Percentiles rank a stretch among this genome's conserved stretches.
phyloP scores from a whole-genome alignment of 1,140 invertebrate species.

The Drosophila athabasca region DNA sequence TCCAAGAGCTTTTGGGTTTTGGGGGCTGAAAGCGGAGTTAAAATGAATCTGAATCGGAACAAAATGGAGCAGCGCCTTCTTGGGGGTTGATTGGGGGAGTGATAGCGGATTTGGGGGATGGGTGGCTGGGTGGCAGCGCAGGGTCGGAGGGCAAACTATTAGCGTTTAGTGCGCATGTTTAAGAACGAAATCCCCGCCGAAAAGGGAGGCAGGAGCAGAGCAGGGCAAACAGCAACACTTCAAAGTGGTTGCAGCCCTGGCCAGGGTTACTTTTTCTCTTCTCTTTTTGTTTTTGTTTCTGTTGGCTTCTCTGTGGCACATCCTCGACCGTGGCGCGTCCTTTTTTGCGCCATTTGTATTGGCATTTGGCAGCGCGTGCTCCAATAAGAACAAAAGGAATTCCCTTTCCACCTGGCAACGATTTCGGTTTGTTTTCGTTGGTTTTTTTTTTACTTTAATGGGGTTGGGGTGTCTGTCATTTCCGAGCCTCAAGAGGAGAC shows the following conservation, averaged over 20 bases:
- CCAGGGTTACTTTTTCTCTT: slow-evolving; percentile 55
- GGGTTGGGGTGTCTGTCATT: slow-evolving; percentile 6
- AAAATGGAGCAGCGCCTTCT: slow-evolving; percentile 67
- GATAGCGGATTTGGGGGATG: slow-evolving; percentile 4
- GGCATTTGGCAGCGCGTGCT: slow-evolving; percentile 75
- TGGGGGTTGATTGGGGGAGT: slow-evolving; percentile 36
- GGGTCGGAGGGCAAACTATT: slow-evolving; percentile 61
- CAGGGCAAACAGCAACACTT: slow-evolving; percentile 72
- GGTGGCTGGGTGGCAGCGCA: no score
- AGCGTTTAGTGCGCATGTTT: slow-evolving; percentile 81
- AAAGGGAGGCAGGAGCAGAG: slow-evolving; percentile 24
- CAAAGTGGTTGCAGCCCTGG: slow-evolving; percentile 79
- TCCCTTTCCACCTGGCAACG: slow-evolving; percentile 33
- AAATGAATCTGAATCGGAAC: slow-evolving; percentile 30
- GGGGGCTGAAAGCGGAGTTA: no score
- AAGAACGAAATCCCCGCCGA: slow-evolving; percentile 58
- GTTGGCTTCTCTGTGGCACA: background rate
- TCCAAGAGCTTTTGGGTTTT: no score
- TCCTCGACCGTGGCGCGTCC: slow-evolving; percentile 32
- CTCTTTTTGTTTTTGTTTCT: slow-evolving; percentile 4
- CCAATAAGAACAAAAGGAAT: slow-evolving; percentile 79
- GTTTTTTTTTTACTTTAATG: slow-evolving; percentile 24
- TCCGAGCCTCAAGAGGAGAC: slow-evolving; percentile 10
- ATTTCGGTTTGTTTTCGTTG: slow-evolving; percentile 15
- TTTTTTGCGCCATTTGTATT: slow-evolving; percentile 81